Conservation (phyloP, 2,113 vertebrate genomes). For the Gnathonemus echidnorhynchus region DNA sequence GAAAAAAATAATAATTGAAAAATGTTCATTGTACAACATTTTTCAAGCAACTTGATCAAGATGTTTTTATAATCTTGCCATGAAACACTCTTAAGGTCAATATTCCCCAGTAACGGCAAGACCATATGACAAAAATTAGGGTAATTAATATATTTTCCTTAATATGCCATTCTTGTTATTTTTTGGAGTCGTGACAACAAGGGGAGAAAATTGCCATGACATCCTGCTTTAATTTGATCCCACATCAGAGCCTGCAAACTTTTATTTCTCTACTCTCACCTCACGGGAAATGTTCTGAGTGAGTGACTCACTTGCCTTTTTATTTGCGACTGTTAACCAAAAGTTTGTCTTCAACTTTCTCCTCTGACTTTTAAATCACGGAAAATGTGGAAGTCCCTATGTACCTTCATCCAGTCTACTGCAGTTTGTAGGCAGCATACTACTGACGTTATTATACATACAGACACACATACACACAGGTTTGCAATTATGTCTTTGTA, state of each 20-base stretch:
- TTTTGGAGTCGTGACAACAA: constrained; percentile 9
- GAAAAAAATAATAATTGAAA: neutral
- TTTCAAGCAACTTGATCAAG: neutral
- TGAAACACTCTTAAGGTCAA: neutral
- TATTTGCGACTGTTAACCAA: constrained; percentile 21
- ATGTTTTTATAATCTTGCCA: neutral
- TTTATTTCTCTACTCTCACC: constrained; percentile 28
- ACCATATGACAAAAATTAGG: constrained; percentile 7
- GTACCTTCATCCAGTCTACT: neutral
- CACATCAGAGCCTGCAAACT: constrained; percentile 3
- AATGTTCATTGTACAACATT: neutral
- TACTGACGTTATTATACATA: neutral
- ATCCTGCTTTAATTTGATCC: constrained; percentile 29
- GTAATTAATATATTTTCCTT: constrained; percentile 28
- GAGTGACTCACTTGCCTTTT: constrained; percentile 22
- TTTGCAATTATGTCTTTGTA: too few species aligned
- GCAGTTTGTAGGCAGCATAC: neutral
- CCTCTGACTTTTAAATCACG: neutral
- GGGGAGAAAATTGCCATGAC: neutral
- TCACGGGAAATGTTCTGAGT: constrained; percentile 15
- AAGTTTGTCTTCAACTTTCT: constrained; percentile 21
- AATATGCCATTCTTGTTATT: constrained; percentile 18
- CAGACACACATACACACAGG: neutral
- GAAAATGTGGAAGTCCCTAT: neutral
- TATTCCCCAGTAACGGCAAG: constrained; percentile 4